Evolutionary conservation across 2,888 invertebrate genomes (phyloP).

Genomic region (Caradrina kadenii): DNA sequence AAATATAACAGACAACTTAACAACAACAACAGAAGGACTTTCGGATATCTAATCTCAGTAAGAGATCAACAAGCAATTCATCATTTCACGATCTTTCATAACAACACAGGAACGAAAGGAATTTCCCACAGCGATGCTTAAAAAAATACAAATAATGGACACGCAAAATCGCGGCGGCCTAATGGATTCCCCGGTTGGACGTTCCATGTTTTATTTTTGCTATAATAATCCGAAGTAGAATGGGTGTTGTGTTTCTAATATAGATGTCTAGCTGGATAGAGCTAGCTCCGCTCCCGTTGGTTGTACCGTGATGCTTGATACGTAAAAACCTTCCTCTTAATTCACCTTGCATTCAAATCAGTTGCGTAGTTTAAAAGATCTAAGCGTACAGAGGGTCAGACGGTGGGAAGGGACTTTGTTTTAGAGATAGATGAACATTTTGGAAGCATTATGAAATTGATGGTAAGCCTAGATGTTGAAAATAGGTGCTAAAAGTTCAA

Average conservation of each 20-base stretch:
- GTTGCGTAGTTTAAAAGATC: too few species aligned
- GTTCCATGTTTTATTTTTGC: slow-evolving; percentile 42
- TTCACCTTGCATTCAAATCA: too few species aligned
- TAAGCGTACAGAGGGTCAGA: too few species aligned
- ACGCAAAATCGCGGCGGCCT: slow-evolving; percentile 50
- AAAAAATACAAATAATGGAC: slow-evolving; percentile 61
- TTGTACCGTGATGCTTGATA: too few species aligned
- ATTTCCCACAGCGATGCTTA: slow-evolving; percentile 64
- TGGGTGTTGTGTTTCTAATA: slow-evolving; percentile 32
- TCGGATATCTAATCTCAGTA: slow-evolving; percentile 50
- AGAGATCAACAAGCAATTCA: slow-evolving; percentile 72
- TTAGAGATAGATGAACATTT: slow-evolving; percentile 27
- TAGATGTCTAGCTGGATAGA: too few species aligned
- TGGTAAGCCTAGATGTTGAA: neutral
- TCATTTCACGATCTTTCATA: slow-evolving; percentile 72
- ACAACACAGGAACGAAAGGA: slow-evolving; percentile 67
- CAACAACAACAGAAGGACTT: slow-evolving; percentile 32
- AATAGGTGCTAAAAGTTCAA: neutral
- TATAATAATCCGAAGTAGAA: slow-evolving; percentile 45
- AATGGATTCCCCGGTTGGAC: slow-evolving; percentile 62
- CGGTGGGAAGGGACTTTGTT: too few species aligned
- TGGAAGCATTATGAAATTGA: neutral
- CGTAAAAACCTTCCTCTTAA: too few species aligned
- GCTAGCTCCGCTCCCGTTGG: too few species aligned
- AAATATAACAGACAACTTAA: slow-evolving; percentile 37